Evolutionary conservation across 37 sponge, comb jelly and placozoan species (phyloP), one percentile per base, ranked within the genome.

Genomic region (Cliona cf. orientalis): DNA sequence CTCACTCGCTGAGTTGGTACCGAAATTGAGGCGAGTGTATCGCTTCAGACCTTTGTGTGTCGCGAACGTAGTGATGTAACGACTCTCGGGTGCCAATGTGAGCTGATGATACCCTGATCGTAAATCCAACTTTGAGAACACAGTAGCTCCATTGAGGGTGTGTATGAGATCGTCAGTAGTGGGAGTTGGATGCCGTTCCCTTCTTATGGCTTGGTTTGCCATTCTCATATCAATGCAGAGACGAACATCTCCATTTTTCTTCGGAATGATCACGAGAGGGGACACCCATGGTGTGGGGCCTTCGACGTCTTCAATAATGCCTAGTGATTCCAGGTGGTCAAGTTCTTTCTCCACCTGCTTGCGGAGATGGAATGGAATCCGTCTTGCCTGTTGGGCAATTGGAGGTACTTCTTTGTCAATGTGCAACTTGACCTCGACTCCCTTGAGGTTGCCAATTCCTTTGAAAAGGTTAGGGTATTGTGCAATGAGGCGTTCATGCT

Each of bases 1-100:
- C 44, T 84, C 84, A 46, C 84, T 84, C 21, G 84, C 84, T 26
- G 84, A 84, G 69, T 75, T 84, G 4, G 84, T 84, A 14, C 76
- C 84, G 66, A 85, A 85, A 25, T 85, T 77, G 33, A 85, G 62
- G 31, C 86, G 19, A 38, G 71, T 66, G 35, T 85, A 85, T 29
- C 72, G 32, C 5, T 62, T 42, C 62, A 83, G 35, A 0, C 84
- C 76, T 67, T 83, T 33, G 64, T 76, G 78, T 57, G 78, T 85
- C 0, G 78, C 76, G 37, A 84, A 84, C 2, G 76, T 83, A 41
- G 84, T 83, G 64, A 83, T 83, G 56, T 83, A 83, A 12, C 72
- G 75, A 21, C 84, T 83, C 31, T 83, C 75, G 22, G 69, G 40
- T 7, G 69, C 69, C 2, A 75, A 41, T 1, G 75, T 5, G 3